phyloP scores from a whole-genome alignment of 2,113 vertebrate genomes.

The Ictalurus furcatus region DNA sequence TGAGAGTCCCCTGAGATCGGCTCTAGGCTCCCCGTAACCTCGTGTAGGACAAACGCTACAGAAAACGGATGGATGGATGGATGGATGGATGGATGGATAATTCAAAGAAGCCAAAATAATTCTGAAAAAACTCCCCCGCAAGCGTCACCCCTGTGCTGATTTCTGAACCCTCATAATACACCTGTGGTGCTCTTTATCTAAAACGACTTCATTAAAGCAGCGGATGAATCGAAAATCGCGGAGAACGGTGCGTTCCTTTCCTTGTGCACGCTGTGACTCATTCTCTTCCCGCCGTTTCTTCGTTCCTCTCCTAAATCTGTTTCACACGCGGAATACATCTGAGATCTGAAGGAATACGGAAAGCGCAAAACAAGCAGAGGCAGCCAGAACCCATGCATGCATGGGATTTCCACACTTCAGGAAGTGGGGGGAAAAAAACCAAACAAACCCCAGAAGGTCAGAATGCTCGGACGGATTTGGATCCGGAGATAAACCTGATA shows the following conservation, averaged over 20 bases:
- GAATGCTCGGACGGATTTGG: not conserved
- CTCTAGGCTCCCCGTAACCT: too few species aligned
- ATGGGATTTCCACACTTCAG: not conserved
- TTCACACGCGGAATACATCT: conserved; percentile 30
- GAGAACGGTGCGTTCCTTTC: not conserved
- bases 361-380: not conserved
- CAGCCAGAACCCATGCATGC: not conserved
- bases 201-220: not conserved
- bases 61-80: too few species aligned
- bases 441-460: not conserved
- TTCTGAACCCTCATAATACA: not conserved
- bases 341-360: conserved; percentile 30
- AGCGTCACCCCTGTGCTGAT: not conserved
- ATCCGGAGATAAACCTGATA: not conserved
- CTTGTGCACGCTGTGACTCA: conserved; percentile 29
- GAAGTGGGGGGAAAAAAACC: not conserved
- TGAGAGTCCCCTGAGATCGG: too few species aligned
- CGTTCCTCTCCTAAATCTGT: conserved; percentile 26
- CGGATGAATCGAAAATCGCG: not conserved
- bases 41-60: too few species aligned
- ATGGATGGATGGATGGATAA: too few species aligned
- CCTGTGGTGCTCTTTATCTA: not conserved
- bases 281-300: conserved; percentile 10
- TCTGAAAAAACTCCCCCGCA: not conserved
- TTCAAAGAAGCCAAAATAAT: not conserved